phyloP scores from a whole-genome alignment of 2,797 vertebrate genomes.

The Pantherophis vulpinus region DNA sequence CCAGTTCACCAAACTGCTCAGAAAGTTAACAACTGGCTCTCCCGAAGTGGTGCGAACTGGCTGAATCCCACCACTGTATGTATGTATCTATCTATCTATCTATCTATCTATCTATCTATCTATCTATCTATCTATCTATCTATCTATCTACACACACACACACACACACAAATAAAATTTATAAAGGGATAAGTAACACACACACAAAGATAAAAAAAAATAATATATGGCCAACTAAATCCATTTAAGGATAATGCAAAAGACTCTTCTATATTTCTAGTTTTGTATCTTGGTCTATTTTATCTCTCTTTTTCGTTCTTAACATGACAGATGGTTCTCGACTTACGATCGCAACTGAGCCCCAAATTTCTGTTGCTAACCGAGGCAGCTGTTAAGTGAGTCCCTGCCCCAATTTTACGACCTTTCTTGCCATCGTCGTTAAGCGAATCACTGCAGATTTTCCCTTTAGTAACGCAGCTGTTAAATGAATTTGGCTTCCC shows the following conservation, averaged over 20 bases:
- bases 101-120: too few relatives aligned
- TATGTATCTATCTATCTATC: too few relatives aligned
- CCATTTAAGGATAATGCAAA: too few relatives aligned
- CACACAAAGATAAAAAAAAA: background rate
- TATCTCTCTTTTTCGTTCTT: background rate
- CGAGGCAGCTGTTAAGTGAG: background rate
- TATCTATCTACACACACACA: too few relatives aligned
- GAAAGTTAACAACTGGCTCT: too few relatives aligned
- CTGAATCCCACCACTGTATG: too few relatives aligned
- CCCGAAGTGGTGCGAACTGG: too few relatives aligned
- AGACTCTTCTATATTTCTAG: background rate
- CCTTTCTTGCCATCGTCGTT: background rate
- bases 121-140: too few relatives aligned
- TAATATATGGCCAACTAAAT: background rate
- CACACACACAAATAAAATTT: too few relatives aligned
- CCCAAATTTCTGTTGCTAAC: background rate
- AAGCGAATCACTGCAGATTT: background rate
- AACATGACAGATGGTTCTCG: background rate
- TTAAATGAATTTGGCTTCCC: background rate
- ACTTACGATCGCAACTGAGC: background rate
- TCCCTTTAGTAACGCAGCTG: accelerated
- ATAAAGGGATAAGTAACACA: too few relatives aligned
- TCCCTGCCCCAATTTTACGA: background rate
- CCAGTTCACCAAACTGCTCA: too few relatives aligned
- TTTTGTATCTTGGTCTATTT: background rate